Evolutionary conservation across 2,113 vertebrate genomes (phyloP).

Genomic region (Anolis sagrei): DNA sequence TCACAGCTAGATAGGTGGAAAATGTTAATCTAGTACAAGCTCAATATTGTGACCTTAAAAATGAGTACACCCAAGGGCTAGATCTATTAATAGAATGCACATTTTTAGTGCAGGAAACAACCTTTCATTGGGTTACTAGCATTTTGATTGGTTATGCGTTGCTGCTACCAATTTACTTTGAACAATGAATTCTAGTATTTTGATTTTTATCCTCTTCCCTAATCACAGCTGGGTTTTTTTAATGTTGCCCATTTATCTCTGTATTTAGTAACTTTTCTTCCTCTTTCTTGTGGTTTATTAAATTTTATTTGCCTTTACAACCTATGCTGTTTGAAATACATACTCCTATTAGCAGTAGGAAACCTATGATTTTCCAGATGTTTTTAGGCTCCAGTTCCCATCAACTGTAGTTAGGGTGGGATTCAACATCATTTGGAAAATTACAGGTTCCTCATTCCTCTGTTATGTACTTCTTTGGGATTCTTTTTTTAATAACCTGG

Average conservation of each 20-base stretch:
- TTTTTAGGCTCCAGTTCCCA: no score
- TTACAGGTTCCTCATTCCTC: neutral
- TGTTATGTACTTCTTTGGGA: neutral
- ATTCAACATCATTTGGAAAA: neutral
- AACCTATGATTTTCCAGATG: neutral
- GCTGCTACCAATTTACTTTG: neutral
- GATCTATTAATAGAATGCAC: neutral
- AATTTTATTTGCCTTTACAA: neutral
- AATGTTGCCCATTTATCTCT: neutral
- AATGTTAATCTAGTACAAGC: neutral
- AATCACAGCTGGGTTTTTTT: neutral
- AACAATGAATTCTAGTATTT: neutral
- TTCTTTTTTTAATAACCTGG: neutral
- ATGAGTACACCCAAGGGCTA: neutral
- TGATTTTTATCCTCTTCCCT: neutral
- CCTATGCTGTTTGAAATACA: neutral
- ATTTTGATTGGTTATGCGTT: neutral
- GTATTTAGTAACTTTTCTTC: neutral
- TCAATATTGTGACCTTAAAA: neutral
- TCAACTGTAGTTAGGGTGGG: no score
- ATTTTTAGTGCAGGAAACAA: neutral
- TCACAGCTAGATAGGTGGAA: neutral
- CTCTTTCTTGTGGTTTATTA: constrained; percentile 15
- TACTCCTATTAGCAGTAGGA: neutral
- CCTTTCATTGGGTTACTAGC: neutral